These are phyloP conservation scores for Laodelphax striatellus DNA, from an alignment of 1,140 invertebrate genomes.

Conservation along the genomic window DNA sequence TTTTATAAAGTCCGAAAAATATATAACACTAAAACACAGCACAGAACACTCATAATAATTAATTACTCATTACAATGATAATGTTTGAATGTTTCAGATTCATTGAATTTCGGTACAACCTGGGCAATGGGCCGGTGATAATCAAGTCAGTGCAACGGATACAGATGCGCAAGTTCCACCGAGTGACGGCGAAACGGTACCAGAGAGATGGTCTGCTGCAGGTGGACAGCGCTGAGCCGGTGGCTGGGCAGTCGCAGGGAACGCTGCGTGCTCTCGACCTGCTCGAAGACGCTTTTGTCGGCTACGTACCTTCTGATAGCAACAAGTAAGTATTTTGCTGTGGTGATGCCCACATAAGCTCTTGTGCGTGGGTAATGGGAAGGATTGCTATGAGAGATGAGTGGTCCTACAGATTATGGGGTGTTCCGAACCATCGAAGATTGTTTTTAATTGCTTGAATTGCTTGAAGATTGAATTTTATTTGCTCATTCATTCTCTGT, in stretches of 20 bases:
- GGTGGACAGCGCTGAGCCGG: slow-evolving; percentile 66
- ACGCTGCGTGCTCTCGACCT: slow-evolving; percentile 73
- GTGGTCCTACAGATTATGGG: too few species aligned
- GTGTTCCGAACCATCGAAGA: too few species aligned
- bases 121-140: slow-evolving; percentile 71
- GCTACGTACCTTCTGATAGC: slow-evolving; percentile 63
- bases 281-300: slow-evolving; percentile 68
- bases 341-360: too few species aligned
- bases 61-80: too few species aligned
- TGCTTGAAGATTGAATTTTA: too few species aligned
- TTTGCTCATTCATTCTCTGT: too few species aligned
- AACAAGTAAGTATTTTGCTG: slow-evolving; percentile 48
- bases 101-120: slow-evolving; percentile 62
- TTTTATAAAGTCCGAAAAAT: too few species aligned
- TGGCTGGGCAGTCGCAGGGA: slow-evolving; percentile 66
- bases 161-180: slow-evolving; percentile 61
- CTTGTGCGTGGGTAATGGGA: too few species aligned
- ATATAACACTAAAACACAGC: too few species aligned
- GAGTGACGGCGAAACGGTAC: slow-evolving; percentile 69
- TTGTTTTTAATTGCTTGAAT: too few species aligned
- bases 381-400: too few species aligned
- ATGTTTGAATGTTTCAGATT: slow-evolving; percentile 29
- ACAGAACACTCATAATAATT: too few species aligned
- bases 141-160: slow-evolving; percentile 63
- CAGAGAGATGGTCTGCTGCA: slow-evolving; percentile 74